Evolutionary conservation across 2,797 vertebrate species (phyloP).

Genomic region (Saguinus oedipus): DNA sequence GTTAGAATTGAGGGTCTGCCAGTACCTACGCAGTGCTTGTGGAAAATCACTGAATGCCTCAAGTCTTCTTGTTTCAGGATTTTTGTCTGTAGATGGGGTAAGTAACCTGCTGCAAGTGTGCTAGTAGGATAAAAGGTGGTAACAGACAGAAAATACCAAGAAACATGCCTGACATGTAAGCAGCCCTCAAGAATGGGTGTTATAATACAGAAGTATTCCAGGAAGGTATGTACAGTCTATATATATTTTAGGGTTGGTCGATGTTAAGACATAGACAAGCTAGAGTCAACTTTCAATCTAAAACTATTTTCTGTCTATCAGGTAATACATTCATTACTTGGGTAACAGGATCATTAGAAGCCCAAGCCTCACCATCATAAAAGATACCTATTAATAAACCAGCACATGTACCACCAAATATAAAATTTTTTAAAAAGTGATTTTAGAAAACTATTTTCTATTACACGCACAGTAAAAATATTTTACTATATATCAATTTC

Average conservation of each 20-base stretch:
- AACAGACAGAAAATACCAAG: not conserved
- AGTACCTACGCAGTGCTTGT: not conserved
- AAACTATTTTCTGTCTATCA: not conserved
- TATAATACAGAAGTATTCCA: not conserved
- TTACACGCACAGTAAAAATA: not conserved
- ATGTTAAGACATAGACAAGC: not conserved
- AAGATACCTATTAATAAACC: not conserved
- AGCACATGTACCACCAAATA: not conserved
- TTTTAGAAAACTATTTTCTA: not conserved
- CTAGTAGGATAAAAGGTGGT: not conserved
- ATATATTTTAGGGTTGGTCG: not conserved
- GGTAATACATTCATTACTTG: not conserved
- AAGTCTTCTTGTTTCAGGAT: not conserved
- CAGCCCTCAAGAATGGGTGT: not conserved
- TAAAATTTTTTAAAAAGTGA: not conserved
- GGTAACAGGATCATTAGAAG: not conserved
- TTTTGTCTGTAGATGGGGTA: not conserved
- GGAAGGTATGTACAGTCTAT: not conserved
- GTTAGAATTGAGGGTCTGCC: not conserved
- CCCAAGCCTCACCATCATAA: not conserved
- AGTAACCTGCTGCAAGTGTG: not conserved
- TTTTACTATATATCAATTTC: not conserved
- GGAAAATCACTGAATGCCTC: not conserved
- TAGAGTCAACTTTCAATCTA: not conserved
- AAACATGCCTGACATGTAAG: not conserved